phyloP scores from a whole-genome alignment of 2,113 vertebrate genomes.

The Rynchops niger region DNA sequence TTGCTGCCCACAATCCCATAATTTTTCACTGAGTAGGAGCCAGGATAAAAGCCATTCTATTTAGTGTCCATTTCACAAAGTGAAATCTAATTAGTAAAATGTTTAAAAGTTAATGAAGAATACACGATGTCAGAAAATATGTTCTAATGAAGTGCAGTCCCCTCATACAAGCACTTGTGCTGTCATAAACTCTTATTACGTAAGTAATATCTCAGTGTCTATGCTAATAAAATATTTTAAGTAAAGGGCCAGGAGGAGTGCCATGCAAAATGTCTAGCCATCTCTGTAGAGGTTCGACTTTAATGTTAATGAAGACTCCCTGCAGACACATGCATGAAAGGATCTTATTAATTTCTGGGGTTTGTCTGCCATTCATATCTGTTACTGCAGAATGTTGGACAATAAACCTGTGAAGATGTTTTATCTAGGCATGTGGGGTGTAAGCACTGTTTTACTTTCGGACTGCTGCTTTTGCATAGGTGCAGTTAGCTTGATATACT shows the following conservation, averaged over 20 bases:
- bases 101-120: conserved; percentile 64
- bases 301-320: neutral
- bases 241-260: neutral
- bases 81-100: conserved; percentile 62
- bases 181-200: neutral
- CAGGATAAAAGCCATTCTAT: conserved; percentile 50
- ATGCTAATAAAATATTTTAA: neutral
- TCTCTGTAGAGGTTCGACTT: neutral
- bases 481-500: neutral
- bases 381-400: neutral
- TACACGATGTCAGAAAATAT: conserved; percentile 1
- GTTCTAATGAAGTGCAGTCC: conserved; percentile 4
- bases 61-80: conserved; percentile 52
- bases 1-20: conserved; percentile 24
- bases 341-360: neutral
- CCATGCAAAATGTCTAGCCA: neutral
- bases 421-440: neutral
- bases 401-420: neutral
- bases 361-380: neutral
- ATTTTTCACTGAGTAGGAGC: conserved; percentile 49
- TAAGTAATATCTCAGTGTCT: neutral
- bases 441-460: neutral
- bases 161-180: conserved; percentile 21
- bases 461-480: neutral
- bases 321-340: neutral